These are phyloP conservation scores for rat (Rattus norvegicus) DNA, from an alignment of 2,113 vertebrate genomes.

Conservation along the genomic window GRCr8 NC_086021.1:164008501-164009000, in stretches of 20 bases:
- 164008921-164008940: not conserved
- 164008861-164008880: not conserved
- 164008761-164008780: not conserved
- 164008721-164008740: not conserved
- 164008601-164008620: not conserved
- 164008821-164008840: not conserved
- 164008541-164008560: not conserved
- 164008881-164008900: constrained; percentile 5
- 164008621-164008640: not conserved
- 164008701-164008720: not conserved
- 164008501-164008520: not conserved
- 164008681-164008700: not conserved
- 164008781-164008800: not conserved
- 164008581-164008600: not conserved
- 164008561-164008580: not conserved
- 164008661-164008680: not conserved
- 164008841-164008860: not conserved
- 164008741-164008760: not conserved
- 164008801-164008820: not conserved
- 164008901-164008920: not conserved
- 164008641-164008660: not conserved
- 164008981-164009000: not conserved
- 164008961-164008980: not conserved
- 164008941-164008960: not conserved
- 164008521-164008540: not conserved